Conservation (phyloP, 2,888 invertebrate genomes). For the Pristionchus entomophagus region DNA sequence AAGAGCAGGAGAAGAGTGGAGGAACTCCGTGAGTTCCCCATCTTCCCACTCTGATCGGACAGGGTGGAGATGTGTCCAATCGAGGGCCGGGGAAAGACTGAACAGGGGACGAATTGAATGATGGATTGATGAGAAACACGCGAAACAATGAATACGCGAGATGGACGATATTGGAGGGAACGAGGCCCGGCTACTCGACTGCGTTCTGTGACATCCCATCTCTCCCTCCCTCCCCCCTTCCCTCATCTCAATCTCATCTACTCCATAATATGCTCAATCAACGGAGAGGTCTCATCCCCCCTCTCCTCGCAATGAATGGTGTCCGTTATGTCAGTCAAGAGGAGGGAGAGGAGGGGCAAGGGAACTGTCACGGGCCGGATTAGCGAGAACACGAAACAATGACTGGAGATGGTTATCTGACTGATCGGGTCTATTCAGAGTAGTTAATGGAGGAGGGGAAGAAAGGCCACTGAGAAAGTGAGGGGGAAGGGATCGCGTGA, state of each 20-base stretch:
- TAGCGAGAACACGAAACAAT: slow-evolving; percentile 26
- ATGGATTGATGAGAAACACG: slow-evolving; percentile 23
- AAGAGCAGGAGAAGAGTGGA: slow-evolving; percentile 12
- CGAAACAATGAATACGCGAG: slow-evolving; percentile 17
- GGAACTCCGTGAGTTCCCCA: slow-evolving; percentile 20
- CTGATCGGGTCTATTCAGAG: slow-evolving; percentile 16
- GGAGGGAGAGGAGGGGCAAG: slow-evolving; percentile 7
- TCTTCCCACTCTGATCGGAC: not conserved
- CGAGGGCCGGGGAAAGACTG: not conserved
- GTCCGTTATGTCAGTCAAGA: slow-evolving; percentile 48
- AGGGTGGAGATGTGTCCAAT: not conserved
- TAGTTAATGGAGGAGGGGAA: slow-evolving; percentile 4
- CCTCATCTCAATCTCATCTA: slow-evolving; percentile 21
- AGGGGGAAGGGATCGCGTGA: slow-evolving; percentile 7
- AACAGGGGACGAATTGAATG: not conserved
- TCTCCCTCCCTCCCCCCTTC: not conserved
- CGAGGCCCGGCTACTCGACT: not conserved
- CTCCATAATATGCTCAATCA: slow-evolving; percentile 45
- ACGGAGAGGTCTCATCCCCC: slow-evolving; percentile 42
- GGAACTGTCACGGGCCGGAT: slow-evolving; percentile 24
- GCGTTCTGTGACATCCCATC: not conserved
- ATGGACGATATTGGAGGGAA: not conserved
- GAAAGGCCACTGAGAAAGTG: not conserved
- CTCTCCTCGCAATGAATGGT: slow-evolving; percentile 46
- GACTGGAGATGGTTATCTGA: slow-evolving; percentile 30